Conservation (phyloP, 1,140 invertebrate species). For the Halesus radiatus region DNA sequence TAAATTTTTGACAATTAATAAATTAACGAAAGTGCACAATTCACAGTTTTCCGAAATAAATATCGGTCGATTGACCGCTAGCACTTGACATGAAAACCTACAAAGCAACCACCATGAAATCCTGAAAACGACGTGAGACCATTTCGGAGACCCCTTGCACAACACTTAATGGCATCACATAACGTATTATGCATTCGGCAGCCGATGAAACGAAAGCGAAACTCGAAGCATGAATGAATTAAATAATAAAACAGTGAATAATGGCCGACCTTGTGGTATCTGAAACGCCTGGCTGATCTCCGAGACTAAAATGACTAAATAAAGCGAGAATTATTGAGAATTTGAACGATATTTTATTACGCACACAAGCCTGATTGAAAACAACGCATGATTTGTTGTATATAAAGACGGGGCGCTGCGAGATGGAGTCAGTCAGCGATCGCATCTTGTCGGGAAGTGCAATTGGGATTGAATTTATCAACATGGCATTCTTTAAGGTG, state of each 20-base stretch:
- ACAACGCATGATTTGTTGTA: neutral
- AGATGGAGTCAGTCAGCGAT: neutral
- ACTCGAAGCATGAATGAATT: neutral
- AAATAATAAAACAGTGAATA: neutral
- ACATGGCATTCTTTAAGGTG: slow-evolving; percentile 21
- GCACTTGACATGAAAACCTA: too few relatives aligned
- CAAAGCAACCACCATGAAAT: too few relatives aligned
- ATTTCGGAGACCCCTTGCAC: too few relatives aligned
- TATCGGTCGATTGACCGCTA: too few relatives aligned
- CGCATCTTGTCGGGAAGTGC: neutral
- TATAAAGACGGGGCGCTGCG: neutral
- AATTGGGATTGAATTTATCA: neutral
- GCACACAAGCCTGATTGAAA: neutral
- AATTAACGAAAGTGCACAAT: too few relatives aligned
- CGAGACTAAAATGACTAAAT: neutral
- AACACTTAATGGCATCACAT: neutral
- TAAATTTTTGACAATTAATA: too few relatives aligned
- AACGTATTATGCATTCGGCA: neutral
- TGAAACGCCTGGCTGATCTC: slow-evolving; percentile 1
- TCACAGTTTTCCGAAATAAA: too few relatives aligned
- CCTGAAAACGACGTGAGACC: too few relatives aligned
- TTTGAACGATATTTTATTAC: slow-evolving; percentile 17
- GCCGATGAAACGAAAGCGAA: slow-evolving; percentile 7
- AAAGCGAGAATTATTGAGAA: neutral
- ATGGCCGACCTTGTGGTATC: neutral